Conservation (phyloP, 1,140 invertebrate species). For the Spodoptera litura region DNA sequence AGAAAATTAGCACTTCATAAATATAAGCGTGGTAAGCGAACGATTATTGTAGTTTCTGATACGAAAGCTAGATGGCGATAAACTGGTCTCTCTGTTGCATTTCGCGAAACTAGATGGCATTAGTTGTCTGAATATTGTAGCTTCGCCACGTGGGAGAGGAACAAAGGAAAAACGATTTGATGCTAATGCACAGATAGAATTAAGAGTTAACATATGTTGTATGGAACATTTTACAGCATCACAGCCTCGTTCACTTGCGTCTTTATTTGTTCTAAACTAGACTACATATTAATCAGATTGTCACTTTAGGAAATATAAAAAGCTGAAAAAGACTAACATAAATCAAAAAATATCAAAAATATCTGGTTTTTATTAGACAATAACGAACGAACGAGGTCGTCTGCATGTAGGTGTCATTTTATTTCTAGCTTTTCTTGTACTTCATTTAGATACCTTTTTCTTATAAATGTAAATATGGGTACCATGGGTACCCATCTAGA, state of each 20-base stretch:
- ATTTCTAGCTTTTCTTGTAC: no score
- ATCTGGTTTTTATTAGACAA: no score
- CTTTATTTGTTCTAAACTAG: no score
- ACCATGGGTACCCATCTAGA: background rate
- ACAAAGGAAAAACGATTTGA: background rate
- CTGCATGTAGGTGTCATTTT: no score
- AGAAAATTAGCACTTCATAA: constrained; percentile 26
- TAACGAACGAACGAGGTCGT: no score
- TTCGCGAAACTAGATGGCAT: constrained; percentile 1
- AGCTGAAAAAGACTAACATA: no score
- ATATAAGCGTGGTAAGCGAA: background rate
- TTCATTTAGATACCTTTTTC: background rate
- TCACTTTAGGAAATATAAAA: no score
- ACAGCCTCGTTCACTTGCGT: no score
- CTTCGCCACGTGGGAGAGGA: constrained; percentile 7
- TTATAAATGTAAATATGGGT: background rate
- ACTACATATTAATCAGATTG: no score
- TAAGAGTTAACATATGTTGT: background rate
- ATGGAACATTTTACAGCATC: no score
- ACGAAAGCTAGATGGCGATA: constrained; percentile 9
- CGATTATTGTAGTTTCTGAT: background rate
- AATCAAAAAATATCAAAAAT: no score
- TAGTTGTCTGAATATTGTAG: constrained; percentile 4
- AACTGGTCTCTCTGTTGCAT: background rate
- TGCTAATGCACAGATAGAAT: background rate